These are phyloP conservation scores for Ceyx cyanopectus DNA, from an alignment of 2,113 vertebrate genomes.

Conservation along the genomic window DNA sequence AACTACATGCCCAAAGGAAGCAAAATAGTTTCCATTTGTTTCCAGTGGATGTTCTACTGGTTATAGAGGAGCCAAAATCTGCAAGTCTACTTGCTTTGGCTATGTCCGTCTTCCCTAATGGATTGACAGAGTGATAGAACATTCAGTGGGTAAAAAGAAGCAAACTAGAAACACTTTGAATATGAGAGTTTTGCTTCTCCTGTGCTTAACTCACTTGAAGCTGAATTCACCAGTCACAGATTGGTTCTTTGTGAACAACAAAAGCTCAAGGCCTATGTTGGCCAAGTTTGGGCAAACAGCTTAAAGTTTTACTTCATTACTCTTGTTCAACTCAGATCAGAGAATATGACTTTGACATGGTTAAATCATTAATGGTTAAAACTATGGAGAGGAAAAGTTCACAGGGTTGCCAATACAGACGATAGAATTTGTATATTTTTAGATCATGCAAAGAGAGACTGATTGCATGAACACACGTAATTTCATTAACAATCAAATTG, in stretches of 20 bases:
- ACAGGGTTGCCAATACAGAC: not conserved
- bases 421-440: not conserved
- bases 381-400: not conserved
- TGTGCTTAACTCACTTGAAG: not conserved
- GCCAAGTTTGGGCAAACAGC: not conserved
- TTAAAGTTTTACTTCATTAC: not conserved
- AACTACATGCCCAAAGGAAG: not conserved
- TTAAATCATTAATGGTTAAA: not conserved
- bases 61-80: not conserved
- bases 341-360: not conserved
- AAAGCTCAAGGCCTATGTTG: not conserved
- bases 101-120: not conserved
- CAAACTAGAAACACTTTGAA: constrained; percentile 14
- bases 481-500: not conserved
- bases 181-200: not conserved
- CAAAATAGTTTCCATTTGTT: not conserved
- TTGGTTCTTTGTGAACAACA: not conserved
- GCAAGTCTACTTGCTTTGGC: not conserved
- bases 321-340: not conserved
- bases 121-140: not conserved
- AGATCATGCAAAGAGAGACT: not conserved
- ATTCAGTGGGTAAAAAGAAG: not conserved
- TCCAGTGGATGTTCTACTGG: not conserved
- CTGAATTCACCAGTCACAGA: not conserved
- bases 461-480: not conserved